Evolutionary conservation across 2,797 vertebrate genomes (phyloP).

Genomic region (Gadopsis marmoratus): DNA sequence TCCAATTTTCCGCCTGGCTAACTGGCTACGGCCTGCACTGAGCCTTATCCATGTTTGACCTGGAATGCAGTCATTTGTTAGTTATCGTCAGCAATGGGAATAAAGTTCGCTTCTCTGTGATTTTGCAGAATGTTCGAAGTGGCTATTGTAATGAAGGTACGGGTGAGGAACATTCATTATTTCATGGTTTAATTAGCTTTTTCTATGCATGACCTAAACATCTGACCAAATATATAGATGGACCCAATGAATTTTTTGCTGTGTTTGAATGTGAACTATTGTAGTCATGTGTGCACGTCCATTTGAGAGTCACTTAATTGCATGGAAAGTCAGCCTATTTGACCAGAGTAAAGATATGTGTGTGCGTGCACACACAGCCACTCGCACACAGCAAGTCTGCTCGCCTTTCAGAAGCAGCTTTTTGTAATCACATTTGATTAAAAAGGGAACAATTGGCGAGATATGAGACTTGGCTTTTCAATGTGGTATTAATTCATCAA

Average conservation of each 20-base stretch:
- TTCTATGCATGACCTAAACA: conserved; percentile 29
- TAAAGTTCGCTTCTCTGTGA: conserved; percentile 39
- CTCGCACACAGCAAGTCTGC: conserved; percentile 39
- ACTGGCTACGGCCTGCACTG: conserved; percentile 57
- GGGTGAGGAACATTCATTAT: conserved; percentile 37
- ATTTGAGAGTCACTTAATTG: conserved; percentile 49
- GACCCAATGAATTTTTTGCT: conserved; percentile 1
- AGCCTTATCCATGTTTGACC: conserved; percentile 74
- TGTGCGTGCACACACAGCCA: conserved; percentile 1
- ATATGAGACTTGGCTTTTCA: conserved; percentile 75
- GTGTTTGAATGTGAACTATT: conserved; percentile 17
- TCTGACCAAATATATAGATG: conserved; percentile 25
- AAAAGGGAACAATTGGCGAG: conserved; percentile 73
- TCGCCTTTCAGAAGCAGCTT: conserved; percentile 58
- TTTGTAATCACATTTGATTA: conserved; percentile 80
- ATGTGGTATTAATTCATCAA: conserved; percentile 80
- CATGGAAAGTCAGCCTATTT: conserved; percentile 41
- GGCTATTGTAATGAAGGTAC: conserved; percentile 46
- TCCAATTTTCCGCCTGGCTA: conserved; percentile 86
- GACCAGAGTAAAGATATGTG: conserved; percentile 34
- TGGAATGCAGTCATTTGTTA: conserved; percentile 75
- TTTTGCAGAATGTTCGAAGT: conserved; percentile 13
- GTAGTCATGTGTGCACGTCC: neutral
- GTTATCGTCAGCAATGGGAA: conserved; percentile 63
- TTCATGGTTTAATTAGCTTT: conserved; percentile 48